A percentile compares a stretch with the other conserved stretches of the same genome.
Conservation (phyloP, 1,140 invertebrate genomes). For the Drosophila hydei region DNA sequence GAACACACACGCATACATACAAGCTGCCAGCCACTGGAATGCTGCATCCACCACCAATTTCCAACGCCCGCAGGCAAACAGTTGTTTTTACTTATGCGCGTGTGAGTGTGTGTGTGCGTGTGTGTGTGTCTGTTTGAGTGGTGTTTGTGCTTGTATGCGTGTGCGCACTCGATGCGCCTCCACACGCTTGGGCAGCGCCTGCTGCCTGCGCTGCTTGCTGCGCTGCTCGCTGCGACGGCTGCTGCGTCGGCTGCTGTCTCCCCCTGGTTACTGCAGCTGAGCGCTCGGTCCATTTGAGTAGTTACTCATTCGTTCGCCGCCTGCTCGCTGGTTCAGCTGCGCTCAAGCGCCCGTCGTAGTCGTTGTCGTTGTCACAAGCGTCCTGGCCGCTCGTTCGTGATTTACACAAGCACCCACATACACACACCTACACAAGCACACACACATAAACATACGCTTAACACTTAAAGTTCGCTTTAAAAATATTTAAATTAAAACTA, state of each 20-base stretch:
- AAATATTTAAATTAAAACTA: slow-evolving; percentile 18
- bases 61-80: slow-evolving; percentile 52
- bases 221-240: slow-evolving; percentile 13
- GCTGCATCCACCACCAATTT: slow-evolving; percentile 67
- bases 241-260: slow-evolving; percentile 37
- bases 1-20: slow-evolving; percentile 5
- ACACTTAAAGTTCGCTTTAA: slow-evolving; percentile 4
- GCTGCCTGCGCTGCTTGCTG: slow-evolving; percentile 48
- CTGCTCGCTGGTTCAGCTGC: slow-evolving; percentile 80
- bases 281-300: slow-evolving; percentile 78
- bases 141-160: slow-evolving; percentile 51
- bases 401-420: slow-evolving; percentile 4
- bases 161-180: slow-evolving; percentile 78
- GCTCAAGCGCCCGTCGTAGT: slow-evolving; percentile 61
- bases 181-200: slow-evolving; percentile 63
- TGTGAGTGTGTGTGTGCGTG: slow-evolving; percentile 17
- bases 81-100: slow-evolving; percentile 41
- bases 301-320: slow-evolving; percentile 78
- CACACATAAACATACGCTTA: neutral
- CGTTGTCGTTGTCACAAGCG: slow-evolving; percentile 34
- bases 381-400: slow-evolving; percentile 29
- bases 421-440: neutral
- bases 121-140: slow-evolving; percentile 24
- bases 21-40: slow-evolving; percentile 58
- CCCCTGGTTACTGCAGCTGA: slow-evolving; percentile 65